Base-by-base conservation (phyloP, 1,140 invertebrate species). In the Manduca sexta region DNA sequence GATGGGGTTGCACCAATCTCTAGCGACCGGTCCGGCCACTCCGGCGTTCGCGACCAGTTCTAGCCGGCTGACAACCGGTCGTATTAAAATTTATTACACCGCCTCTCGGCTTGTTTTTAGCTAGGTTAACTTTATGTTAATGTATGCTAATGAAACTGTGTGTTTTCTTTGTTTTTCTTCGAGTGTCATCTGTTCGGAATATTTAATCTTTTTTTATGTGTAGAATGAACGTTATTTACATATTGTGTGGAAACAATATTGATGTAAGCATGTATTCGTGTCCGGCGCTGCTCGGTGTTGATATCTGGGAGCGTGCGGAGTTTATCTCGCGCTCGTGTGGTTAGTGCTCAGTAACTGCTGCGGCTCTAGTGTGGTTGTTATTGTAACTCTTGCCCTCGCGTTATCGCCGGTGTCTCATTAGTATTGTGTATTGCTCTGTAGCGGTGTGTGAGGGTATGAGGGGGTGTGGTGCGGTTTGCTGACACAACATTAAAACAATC, bases 401-500 rank as follows among this genome's bases (percentile, higher is more conserved):
- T 26, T 26, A 26, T 8, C 4, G 21, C 21, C 21, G 18, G 11
- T 13, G 33, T 1, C 34, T 31, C 11, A 42, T 37, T 12, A 43
- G 17, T 48, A 45, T 35, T 34, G 34, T 37, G 21, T 26, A 26
- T 26, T 3, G 4, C 8, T 26, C 21, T 26, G 21, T 26, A 21
- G 17, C 4, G 16, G 29, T 39, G 8, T 43, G 34, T 52, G 26
- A 29, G 38, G 33, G 37, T 39, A 44, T n/a, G 41, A 17, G 41
- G 12, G 21, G 29, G 33, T 33, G 39, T 21, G 30, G 14, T 41
- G 18, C 39, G 21, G 21, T 26, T 0, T 26, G 21, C 21, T 3
- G 21, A 8, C 8, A 26, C 21, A 26, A 26, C 51, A 74, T 59
- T 69, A 56, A 81, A 84, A 81, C 69, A 56, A 79, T 44, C 18